phyloP scores from a whole-genome alignment of 2,888 invertebrate genomes.

The Cheilosia pagana region DNA sequence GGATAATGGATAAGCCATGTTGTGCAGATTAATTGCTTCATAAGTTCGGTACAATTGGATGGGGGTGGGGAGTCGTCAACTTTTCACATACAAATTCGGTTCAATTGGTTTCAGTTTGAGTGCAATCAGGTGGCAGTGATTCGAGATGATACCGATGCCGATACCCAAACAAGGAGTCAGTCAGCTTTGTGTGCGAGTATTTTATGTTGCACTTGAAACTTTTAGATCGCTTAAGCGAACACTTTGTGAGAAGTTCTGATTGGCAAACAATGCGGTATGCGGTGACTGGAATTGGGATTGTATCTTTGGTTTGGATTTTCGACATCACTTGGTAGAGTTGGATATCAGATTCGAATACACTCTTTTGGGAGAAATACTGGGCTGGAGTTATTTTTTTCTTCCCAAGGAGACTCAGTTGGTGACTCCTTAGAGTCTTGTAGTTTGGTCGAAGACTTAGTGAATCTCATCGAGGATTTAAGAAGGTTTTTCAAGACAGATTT shows the following conservation, averaged over 20 bases:
- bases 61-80: constrained; percentile 16
- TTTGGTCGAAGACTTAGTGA: no score
- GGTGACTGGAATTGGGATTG: no score
- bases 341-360: no score
- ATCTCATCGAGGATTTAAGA: no score
- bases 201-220: constrained; percentile 11
- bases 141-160: constrained; percentile 16
- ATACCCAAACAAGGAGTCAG: not conserved
- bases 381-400: no score
- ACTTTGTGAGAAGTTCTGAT: not conserved
- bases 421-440: no score
- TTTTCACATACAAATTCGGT: constrained; percentile 64
- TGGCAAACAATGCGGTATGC: no score
- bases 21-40: constrained; percentile 67
- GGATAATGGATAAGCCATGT: not conserved
- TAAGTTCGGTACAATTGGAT: constrained; percentile 64
- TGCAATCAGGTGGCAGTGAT: constrained; percentile 64
- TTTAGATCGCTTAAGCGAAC: constrained; percentile 4
- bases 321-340: no score
- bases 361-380: no score
- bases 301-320: no score
- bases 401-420: no score
- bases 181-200: not conserved
- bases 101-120: constrained; percentile 65
- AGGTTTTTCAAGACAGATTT: no score